A percentile compares a stretch with the other conserved stretches of the same genome.
phyloP scores from a whole-genome alignment of 2,113 vertebrate species.

The Neofelis nebulosa region DNA sequence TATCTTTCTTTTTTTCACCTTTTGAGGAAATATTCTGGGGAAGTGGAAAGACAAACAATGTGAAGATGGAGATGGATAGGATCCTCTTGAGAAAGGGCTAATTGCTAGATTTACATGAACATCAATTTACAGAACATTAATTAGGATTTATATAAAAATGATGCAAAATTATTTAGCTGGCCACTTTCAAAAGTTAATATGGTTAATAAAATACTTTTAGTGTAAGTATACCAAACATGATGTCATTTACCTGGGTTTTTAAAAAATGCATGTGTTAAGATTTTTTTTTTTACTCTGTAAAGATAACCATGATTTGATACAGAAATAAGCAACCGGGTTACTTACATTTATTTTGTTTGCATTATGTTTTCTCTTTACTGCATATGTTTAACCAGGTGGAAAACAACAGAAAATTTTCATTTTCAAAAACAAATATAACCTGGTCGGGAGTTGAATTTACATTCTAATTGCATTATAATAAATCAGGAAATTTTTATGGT shows the following conservation, averaged over 20 bases:
- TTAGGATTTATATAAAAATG: constrained; percentile 44
- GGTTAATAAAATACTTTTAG: constrained; percentile 19
- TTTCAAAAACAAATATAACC: constrained; percentile 62
- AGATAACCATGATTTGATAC: constrained; percentile 45
- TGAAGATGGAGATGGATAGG: neutral
- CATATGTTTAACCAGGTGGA: constrained; percentile 53
- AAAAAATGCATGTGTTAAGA: constrained; percentile 11
- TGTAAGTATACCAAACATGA: constrained; percentile 13
- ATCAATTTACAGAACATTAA: neutral
- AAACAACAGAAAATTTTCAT: constrained; percentile 66
- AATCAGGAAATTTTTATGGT: constrained; percentile 62
- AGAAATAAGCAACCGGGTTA: constrained; percentile 43
- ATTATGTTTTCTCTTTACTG: constrained; percentile 60
- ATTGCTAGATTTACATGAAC: neutral
- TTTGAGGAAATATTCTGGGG: neutral
- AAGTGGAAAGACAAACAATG: constrained; percentile 5
- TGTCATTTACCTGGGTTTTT: constrained; percentile 6
- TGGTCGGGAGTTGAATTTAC: constrained; percentile 55
- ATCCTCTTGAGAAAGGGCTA: neutral
- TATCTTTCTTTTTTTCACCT: neutral
- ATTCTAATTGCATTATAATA: constrained; percentile 42
- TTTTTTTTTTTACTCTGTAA: constrained; percentile 11
- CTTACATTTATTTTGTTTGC: constrained; percentile 61
- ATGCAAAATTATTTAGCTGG: constrained; percentile 29
- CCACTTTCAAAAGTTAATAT: neutral